Conservation (phyloP, 1,140 invertebrate species). For the Lucilia cuprina region DNA sequence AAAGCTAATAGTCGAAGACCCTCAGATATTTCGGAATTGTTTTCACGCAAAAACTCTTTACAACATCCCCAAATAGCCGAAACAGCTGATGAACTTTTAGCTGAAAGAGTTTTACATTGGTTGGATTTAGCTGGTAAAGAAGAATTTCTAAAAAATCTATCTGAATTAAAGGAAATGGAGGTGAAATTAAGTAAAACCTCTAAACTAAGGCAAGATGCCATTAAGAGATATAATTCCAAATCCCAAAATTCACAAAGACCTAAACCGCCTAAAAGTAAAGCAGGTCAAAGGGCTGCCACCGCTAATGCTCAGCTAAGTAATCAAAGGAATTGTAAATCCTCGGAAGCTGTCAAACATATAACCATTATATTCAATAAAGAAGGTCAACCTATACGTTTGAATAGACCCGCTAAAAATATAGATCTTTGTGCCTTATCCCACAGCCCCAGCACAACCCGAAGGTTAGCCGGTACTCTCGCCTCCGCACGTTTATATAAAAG, state of each 20-base stretch:
- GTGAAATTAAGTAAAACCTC: constrained; percentile 23
- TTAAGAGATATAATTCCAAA: not conserved
- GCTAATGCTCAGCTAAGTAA: not conserved
- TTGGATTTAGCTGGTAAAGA: constrained; percentile 54
- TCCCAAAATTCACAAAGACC: not conserved
- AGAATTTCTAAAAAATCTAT: constrained; percentile 45
- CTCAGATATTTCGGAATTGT: constrained; percentile 38
- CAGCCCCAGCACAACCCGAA: constrained; percentile 49
- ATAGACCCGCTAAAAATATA: constrained; percentile 55
- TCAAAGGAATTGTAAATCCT: not conserved
- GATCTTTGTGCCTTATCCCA: constrained; percentile 53
- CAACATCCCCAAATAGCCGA: constrained; percentile 43
- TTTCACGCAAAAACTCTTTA: constrained; percentile 52
- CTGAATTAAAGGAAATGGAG: constrained; percentile 25
- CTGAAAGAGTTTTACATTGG: constrained; percentile 59
- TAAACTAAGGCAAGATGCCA: constrained; percentile 9
- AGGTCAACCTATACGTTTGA: constrained; percentile 56
- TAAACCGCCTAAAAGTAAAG: not conserved
- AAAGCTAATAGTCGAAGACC: constrained; percentile 38
- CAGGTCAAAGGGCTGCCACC: not conserved
- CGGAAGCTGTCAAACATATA: constrained; percentile 46
- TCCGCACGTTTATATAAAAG: constrained; percentile 54
- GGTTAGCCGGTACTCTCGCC: constrained; percentile 50
- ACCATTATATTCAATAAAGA: constrained; percentile 61
- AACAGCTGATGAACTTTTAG: constrained; percentile 51